These are phyloP conservation scores for Smittia aterrima DNA, from an alignment of 2,888 invertebrate species.

Conservation along the genomic window DNA sequence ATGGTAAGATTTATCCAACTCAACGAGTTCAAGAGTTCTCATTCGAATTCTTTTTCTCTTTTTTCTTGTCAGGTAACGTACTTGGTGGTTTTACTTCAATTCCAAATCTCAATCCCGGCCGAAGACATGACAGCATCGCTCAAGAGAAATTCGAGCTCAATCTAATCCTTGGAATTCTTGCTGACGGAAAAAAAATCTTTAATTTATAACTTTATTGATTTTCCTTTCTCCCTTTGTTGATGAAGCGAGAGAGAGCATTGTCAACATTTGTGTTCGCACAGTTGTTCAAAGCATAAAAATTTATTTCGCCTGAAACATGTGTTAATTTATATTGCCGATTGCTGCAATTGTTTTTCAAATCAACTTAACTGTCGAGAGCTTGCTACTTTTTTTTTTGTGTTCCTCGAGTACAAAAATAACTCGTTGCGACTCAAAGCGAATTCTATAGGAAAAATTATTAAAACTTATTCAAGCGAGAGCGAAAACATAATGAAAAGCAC, in stretches of 20 bases:
- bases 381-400: not conserved
- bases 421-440: not conserved
- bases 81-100: conserved; percentile 69
- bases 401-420: not conserved
- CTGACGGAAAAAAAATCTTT: conserved; percentile 32
- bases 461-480: conserved; percentile 25
- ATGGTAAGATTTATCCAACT: conserved; percentile 1
- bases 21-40: conserved; percentile 79
- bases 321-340: conserved; percentile 7
- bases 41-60: not conserved
- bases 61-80: conserved; percentile 70
- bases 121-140: conserved; percentile 52
- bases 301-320: not conserved
- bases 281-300: not conserved
- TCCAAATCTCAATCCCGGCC: conserved; percentile 70
- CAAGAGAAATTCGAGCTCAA: conserved; percentile 19
- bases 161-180: conserved; percentile 28
- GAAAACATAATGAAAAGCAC: conserved; percentile 25
- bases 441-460: conserved; percentile 35
- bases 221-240: not conserved
- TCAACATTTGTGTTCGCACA: not conserved
- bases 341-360: conserved; percentile 5
- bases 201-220: conserved; percentile 40
- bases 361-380: not conserved
- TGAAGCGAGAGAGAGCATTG: conserved; percentile 15